Evolutionary conservation across 1,140 invertebrate species (phyloP), one percentile per base, ranked within the genome.

Genomic region (Pseudobourletiella spinata): DNA sequence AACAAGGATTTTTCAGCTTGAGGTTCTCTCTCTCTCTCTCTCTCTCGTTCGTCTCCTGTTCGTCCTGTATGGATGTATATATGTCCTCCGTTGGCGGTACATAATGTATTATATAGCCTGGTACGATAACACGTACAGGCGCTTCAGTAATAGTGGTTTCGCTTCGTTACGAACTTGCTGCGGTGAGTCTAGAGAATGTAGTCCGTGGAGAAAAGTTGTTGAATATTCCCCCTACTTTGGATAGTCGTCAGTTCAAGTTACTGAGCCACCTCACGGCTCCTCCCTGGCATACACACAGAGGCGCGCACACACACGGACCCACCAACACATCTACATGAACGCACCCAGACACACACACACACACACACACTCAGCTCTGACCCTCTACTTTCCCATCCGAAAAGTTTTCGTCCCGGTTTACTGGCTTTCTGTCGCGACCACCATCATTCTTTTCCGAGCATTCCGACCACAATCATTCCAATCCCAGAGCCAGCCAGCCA

Each of bases 21-120:
- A n/a, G n/a, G n/a, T n/a, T n/a, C n/a, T n/a, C n/a, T n/a, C 46
- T 48, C 46, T 48, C 46, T 20, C 46, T 48, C 6, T 48, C 46
- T 48, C 46, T 48, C 46, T 48, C 46, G 11, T 6, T n/a, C 6
- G 11, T 48, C 24, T 11, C 11, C 46, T 48, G 18, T 39, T n/a
- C 32, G 8, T 39, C 32, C n/a, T n/a, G n/a, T n/a, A n/a, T n/a
- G n/a, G n/a, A n/a, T n/a, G n/a, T n/a, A n/a, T n/a, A n/a, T n/a
- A n/a, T n/a, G n/a, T n/a, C n/a, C n/a, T n/a, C n/a, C n/a, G n/a
- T n/a, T n/a, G n/a, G n/a, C n/a, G n/a, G n/a, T n/a, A n/a, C n/a
- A n/a, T n/a, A n/a, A n/a, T n/a, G n/a, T n/a, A n/a, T n/a, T n/a
- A n/a, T n/a, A n/a, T n/a, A n/a, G n/a, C n/a, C n/a, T n/a, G n/a